These are phyloP conservation scores for Anagyrus pseudococci DNA, from an alignment of 2,888 invertebrate species.

Conservation along the genomic window DNA sequence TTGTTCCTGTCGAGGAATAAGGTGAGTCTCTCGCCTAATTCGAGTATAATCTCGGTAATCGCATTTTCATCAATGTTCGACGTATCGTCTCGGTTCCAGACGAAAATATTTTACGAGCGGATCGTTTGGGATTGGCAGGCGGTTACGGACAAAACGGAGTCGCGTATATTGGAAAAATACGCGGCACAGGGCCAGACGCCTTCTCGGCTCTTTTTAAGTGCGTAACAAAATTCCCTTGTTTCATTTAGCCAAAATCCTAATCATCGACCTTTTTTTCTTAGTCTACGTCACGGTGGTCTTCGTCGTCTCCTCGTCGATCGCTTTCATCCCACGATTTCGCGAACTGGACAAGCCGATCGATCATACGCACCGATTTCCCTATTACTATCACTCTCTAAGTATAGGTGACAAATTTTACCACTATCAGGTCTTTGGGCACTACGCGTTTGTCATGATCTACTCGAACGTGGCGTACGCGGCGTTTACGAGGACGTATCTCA, in stretches of 20 bases:
- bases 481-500: neutral
- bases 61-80: neutral
- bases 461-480: neutral
- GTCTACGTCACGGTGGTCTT: neutral
- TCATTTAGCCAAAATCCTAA: too few relatives aligned
- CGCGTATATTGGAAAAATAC: neutral
- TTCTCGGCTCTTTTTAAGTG: too few relatives aligned
- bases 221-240: too few relatives aligned
- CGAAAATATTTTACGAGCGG: neutral
- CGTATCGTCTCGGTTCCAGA: neutral
- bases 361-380: neutral
- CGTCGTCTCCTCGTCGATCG: neutral
- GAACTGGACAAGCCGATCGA: neutral
- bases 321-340: neutral
- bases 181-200: neutral
- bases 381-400: neutral
- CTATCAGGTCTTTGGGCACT: constrained; percentile 1
- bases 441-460: neutral
- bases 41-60: too few relatives aligned
- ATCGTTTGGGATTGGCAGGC: neutral
- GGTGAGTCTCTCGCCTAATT: too few relatives aligned
- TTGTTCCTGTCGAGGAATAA: too few relatives aligned
- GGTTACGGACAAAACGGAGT: neutral
- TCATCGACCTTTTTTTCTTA: neutral
- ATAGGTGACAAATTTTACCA: neutral